Evolutionary conservation across 2,888 invertebrate genomes (phyloP), one percentile per base, ranked within the genome.

Genomic region (Ophraella communa): DNA sequence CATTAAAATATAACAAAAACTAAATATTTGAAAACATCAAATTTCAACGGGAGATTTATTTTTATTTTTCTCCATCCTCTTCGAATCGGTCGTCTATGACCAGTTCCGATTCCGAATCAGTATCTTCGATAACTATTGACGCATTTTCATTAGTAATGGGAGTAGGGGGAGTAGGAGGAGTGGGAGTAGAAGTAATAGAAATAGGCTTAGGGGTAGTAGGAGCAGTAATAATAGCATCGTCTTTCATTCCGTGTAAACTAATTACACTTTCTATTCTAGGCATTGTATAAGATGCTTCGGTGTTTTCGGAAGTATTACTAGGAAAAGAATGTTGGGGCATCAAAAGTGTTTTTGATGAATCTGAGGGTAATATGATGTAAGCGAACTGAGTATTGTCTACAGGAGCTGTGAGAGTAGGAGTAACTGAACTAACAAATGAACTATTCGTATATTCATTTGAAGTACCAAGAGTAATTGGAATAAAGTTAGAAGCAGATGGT

Each of bases 91-190:
- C 51, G 3, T 59, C 30, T 35, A 17, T 49, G 21, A n/a, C n/a
- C n/a, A n/a, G n/a, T 55, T 47, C 47, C 5, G 18, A 10, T 47
- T 47, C 47, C 8, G 49, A 51, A 17, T 51, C 49, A 27, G 27
- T 51, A 17, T 51, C 49, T 51, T 10, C 2, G 17, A 51, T 51
- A n/a, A 51, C 27, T 27, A 51, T 51, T 7, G 24, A 8, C n/a
- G n/a, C n/a, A n/a, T n/a, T n/a, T n/a, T n/a, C n/a, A n/a, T n/a
- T n/a, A n/a, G n/a, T n/a, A n/a, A n/a, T n/a, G n/a, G n/a, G n/a
- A n/a, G n/a, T n/a, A n/a, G n/a, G n/a, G n/a, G n/a, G n/a, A n/a
- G n/a, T n/a, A n/a, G n/a, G n/a, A n/a, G n/a, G n/a, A n/a, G n/a
- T n/a, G n/a, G n/a, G n/a, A n/a, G n/a, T n/a, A n/a, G n/a, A n/a